Percentiles rank a stretch among this genome's conserved stretches.
Conservation (phyloP, 2,888 invertebrate genomes). For the Melolontha melolontha region DNA sequence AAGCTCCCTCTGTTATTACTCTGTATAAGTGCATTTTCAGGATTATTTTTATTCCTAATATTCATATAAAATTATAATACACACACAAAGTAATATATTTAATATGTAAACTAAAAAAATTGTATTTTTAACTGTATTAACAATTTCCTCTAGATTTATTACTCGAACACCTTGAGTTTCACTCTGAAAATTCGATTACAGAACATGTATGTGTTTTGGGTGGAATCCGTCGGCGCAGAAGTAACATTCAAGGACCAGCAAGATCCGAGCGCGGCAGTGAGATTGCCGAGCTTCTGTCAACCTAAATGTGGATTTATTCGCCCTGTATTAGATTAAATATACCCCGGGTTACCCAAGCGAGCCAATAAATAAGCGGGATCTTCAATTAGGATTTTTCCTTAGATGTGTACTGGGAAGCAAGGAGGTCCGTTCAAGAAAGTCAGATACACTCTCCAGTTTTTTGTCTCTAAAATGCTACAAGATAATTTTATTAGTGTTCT, state of each 20-base stretch:
- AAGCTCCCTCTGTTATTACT: no score
- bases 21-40: no score
- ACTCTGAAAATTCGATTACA: constrained; percentile 34
- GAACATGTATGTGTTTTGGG: constrained; percentile 30
- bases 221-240: constrained; percentile 18
- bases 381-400: constrained; percentile 63
- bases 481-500: no score
- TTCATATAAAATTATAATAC: no score
- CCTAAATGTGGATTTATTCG: constrained; percentile 68
- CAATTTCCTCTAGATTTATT: constrained; percentile 35
- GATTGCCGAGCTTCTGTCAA: constrained; percentile 66
- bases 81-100: neutral
- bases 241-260: constrained; percentile 27
- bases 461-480: no score
- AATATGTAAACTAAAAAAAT: no score
- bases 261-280: constrained; percentile 45
- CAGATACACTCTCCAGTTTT: no score
- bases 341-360: constrained; percentile 61
- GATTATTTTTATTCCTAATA: no score
- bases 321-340: constrained; percentile 68
- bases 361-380: constrained; percentile 64
- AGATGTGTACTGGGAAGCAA: constrained; percentile 31
- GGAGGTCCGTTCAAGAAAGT: constrained; percentile 7
- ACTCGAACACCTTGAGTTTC: constrained; percentile 31
- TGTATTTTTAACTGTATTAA: constrained; percentile 21